Evolutionary conservation across 1,140 invertebrate species (phyloP).

Genomic region (Psix sp.): DNA sequence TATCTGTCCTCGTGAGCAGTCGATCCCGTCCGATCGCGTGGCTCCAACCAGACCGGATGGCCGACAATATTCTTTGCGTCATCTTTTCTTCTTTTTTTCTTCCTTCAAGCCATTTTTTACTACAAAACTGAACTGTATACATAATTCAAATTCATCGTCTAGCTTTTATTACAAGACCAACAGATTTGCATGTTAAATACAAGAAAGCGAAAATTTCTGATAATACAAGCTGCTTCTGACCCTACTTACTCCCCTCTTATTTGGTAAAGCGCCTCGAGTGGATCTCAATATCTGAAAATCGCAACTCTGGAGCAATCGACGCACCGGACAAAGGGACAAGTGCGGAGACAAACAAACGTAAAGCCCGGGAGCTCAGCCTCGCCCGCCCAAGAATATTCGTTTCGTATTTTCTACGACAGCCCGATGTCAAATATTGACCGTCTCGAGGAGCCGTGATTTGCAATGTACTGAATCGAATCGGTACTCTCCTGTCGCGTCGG

Average conservation of each 20-base stretch:
- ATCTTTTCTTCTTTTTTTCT: no score
- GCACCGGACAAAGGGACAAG: constrained; percentile 21
- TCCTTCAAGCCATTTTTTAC: no score
- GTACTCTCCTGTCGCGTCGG: no score
- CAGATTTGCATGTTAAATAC: no score
- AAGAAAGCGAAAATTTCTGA: no score
- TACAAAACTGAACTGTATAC: no score
- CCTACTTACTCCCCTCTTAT: constrained; percentile 18
- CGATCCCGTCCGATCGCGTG: no score
- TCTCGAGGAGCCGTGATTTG: constrained; percentile 2
- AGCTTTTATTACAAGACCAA: no score
- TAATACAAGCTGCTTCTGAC: no score
- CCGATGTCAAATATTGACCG: constrained; percentile 41
- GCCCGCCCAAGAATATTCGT: constrained; percentile 15
- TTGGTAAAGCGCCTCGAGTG: constrained; percentile 21
- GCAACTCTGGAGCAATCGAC: constrained; percentile 17
- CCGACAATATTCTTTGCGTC: no score
- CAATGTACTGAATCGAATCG: background rate
- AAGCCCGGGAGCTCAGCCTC: constrained; percentile 8
- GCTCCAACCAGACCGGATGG: no score
- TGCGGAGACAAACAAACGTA: constrained; percentile 32
- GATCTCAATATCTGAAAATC: constrained; percentile 45
- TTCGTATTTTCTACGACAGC: constrained; percentile 29
- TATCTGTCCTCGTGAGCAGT: constrained; percentile 72
- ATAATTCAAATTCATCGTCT: no score